Conservation (phyloP, 1,140 invertebrate species). For the Oncopodura yosiiana region DNA sequence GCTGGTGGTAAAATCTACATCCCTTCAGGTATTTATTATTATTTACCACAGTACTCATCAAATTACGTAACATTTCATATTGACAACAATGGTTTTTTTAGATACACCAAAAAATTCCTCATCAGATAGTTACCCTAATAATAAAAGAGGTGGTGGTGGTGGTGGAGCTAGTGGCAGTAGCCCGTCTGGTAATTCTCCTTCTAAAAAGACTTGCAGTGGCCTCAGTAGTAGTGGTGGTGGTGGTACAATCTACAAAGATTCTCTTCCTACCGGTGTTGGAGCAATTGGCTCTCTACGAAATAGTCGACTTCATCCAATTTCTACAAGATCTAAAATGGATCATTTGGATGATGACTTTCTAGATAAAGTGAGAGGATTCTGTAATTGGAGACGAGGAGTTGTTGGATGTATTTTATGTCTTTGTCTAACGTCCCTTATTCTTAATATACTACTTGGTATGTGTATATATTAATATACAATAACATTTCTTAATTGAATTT, state of each 20-base stretch:
- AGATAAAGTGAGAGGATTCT: conserved; percentile 33
- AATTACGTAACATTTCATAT: conserved; percentile 3
- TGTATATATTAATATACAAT: too few relatives aligned
- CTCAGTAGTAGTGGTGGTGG: too few relatives aligned
- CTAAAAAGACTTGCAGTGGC: too few relatives aligned
- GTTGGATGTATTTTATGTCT: conserved; percentile 16
- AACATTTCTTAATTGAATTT: too few relatives aligned
- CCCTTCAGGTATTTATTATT: conserved; percentile 56
- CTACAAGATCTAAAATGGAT: conserved; percentile 28
- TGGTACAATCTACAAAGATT: too few relatives aligned
- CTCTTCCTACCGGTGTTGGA: too few relatives aligned
- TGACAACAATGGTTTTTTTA: conserved; percentile 43
- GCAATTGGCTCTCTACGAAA: conserved; percentile 14
- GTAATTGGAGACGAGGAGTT: conserved; percentile 29
- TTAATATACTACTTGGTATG: conserved; percentile 33
- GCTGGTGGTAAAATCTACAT: conserved; percentile 86
- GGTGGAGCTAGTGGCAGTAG: not conserved
- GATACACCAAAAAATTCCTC: conserved; percentile 78
- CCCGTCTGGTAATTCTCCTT: too few relatives aligned
- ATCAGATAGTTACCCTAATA: too few relatives aligned
- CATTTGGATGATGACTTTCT: conserved; percentile 33
- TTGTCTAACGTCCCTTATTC: conserved; percentile 27
- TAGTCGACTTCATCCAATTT: conserved; percentile 12
- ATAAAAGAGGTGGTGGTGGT: not conserved
- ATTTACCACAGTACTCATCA: not conserved